phyloP scores from a whole-genome alignment of 2,797 vertebrate genomes.

The Arnoldichthys spilopterus region DNA sequence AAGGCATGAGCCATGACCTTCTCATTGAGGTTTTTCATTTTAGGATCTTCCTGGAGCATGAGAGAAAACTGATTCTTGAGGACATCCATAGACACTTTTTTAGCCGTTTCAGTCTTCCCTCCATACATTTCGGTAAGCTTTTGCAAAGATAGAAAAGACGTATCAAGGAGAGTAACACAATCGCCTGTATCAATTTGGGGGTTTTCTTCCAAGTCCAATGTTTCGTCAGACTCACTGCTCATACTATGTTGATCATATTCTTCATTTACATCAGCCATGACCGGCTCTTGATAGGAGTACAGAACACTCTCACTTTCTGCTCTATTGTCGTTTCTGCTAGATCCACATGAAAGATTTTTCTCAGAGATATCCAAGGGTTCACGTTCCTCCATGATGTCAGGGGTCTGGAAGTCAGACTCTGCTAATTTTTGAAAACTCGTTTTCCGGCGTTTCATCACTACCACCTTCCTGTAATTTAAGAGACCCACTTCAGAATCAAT shows the following conservation, averaged over 20 bases:
- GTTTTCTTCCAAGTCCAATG: conserved; percentile 24
- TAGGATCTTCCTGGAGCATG: conserved; percentile 70
- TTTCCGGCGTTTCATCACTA: conserved; percentile 65
- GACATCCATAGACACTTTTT: conserved; percentile 70
- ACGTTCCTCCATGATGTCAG: conserved; percentile 48
- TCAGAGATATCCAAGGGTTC: conserved; percentile 20
- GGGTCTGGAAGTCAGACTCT: not conserved
- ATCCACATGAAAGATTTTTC: not conserved
- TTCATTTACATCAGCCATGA: conserved; percentile 29
- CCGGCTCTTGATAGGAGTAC: not conserved
- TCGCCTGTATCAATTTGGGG: conserved; percentile 47
- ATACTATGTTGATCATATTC: conserved; percentile 15
- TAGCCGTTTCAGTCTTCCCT: conserved; percentile 62
- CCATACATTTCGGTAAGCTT: conserved; percentile 71
- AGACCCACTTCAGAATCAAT: conserved; percentile 57
- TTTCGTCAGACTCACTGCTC: conserved; percentile 10
- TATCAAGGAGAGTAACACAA: conserved; percentile 74
- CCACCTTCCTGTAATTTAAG: conserved; percentile 21
- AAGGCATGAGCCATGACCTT: conserved; percentile 51
- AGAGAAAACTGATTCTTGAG: conserved; percentile 75
- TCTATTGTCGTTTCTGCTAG: not conserved
- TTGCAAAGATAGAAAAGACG: conserved; percentile 74
- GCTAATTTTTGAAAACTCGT: conserved; percentile 42
- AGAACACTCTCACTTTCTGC: not conserved
- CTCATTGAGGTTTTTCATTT: conserved; percentile 70